These are phyloP conservation scores for Alauda arvensis DNA, from an alignment of 2,797 vertebrate species.

Conservation along the genomic window DNA sequence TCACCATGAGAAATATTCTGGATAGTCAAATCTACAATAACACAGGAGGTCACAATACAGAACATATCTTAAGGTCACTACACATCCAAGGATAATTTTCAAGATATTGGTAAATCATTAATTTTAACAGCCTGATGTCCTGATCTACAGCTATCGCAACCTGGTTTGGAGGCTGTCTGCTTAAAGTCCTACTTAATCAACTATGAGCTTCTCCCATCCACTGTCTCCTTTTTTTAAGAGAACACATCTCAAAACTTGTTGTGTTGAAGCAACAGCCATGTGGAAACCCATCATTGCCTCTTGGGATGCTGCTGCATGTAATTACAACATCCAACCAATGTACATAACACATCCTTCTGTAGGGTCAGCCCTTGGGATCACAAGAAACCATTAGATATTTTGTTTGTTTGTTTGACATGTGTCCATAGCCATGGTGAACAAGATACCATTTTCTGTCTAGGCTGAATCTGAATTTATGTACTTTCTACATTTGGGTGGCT, in stretches of 20 bases:
- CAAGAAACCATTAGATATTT: not conserved
- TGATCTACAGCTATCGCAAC: not conserved
- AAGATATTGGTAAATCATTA: not conserved
- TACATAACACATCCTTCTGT: fast-evolving
- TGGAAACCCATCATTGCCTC: not conserved
- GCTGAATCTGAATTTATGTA: not conserved
- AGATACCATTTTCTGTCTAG: not conserved
- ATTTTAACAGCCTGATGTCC: not conserved
- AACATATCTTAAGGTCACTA: not conserved
- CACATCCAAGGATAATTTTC: not conserved
- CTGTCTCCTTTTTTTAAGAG: not conserved
- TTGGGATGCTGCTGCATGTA: not conserved
- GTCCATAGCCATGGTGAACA: not conserved
- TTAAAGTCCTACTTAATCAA: not conserved
- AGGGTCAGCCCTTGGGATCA: not conserved
- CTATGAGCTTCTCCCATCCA: not conserved
- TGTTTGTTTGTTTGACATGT: not conserved
- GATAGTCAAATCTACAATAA: not conserved
- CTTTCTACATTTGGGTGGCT: not conserved
- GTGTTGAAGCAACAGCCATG: not conserved
- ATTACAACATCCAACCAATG: not conserved
- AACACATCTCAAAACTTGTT: not conserved
- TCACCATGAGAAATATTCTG: not conserved
- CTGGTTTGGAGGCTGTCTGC: not conserved
- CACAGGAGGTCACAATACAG: not conserved